Conservation (phyloP, 1,140 invertebrate species). For the Drosophila punjabiensis region DNA sequence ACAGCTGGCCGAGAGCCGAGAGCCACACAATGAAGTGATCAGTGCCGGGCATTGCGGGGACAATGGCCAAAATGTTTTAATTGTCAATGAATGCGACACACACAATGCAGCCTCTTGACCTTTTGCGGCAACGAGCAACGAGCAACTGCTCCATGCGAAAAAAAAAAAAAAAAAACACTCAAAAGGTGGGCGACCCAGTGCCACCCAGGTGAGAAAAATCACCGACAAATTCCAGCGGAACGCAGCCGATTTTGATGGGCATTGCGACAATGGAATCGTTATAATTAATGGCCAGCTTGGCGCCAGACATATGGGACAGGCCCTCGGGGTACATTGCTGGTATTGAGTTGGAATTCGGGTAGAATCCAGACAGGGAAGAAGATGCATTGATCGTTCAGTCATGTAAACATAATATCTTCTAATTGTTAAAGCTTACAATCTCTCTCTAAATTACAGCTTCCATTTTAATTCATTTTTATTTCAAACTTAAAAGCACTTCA, state of each 20-base stretch:
- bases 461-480: background rate
- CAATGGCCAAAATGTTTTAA: constrained; percentile 59
- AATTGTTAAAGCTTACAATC: background rate
- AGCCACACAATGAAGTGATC: constrained; percentile 80
- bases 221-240: constrained; percentile 51
- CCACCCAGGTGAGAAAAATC: constrained; percentile 72
- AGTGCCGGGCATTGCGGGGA: constrained; percentile 29
- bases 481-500: background rate
- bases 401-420: background rate
- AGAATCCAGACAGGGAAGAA: background rate
- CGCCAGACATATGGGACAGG: constrained; percentile 53
- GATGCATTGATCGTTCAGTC: background rate
- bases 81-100: constrained; percentile 72
- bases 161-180: constrained; percentile 7
- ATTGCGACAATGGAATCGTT: constrained; percentile 65
- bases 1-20: constrained; percentile 47
- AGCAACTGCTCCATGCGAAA: constrained; percentile 10
- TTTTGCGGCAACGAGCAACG: constrained; percentile 48
- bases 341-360: background rate
- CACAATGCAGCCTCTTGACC: constrained; percentile 51
- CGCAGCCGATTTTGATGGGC: constrained; percentile 28
- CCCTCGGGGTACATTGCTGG: background rate
- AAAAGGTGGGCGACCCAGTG: constrained; percentile 31
- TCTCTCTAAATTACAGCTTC: background rate
- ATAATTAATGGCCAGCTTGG: constrained; percentile 80